These are phyloP conservation scores for Muscicapa striata DNA, from an alignment of 2,797 vertebrate genomes.

Conservation along the genomic window DNA sequence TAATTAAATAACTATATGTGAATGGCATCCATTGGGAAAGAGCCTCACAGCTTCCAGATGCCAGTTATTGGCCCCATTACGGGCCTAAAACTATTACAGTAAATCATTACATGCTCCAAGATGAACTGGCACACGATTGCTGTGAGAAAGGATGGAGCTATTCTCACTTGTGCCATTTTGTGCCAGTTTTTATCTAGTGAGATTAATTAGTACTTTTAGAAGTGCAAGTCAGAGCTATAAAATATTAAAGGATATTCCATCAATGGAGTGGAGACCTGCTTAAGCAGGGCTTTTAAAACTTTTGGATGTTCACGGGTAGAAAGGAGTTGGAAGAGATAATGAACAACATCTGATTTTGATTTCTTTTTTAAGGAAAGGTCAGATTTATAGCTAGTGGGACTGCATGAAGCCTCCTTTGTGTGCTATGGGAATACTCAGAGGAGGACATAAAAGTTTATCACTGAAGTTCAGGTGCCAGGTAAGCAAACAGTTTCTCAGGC, in stretches of 20 bases:
- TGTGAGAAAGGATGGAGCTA: constrained; percentile 59
- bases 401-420: background rate
- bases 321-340: background rate
- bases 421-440: background rate
- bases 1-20: constrained; percentile 74
- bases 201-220: constrained; percentile 77
- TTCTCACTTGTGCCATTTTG: constrained; percentile 64
- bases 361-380: background rate
- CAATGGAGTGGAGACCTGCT: constrained; percentile 20
- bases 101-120: constrained; percentile 64
- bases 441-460: constrained; percentile 44
- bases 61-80: constrained; percentile 65
- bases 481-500: constrained; percentile 58
- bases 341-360: constrained; percentile 26
- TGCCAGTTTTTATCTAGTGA: constrained; percentile 74
- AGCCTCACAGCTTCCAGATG: constrained; percentile 73
- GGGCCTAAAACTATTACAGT: constrained; percentile 66
- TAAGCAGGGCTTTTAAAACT: constrained; percentile 48
- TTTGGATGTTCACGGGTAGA: background rate
- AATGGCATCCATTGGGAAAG: constrained; percentile 69
- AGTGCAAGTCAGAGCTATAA: constrained; percentile 66
- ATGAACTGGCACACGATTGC: constrained; percentile 55
- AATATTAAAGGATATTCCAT: constrained; percentile 62
- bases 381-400: constrained; percentile 14
- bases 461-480: constrained; percentile 58